These are phyloP conservation scores for Halictus ligatus DNA, from an alignment of 2,888 invertebrate genomes.

Conservation along the genomic window DNA sequence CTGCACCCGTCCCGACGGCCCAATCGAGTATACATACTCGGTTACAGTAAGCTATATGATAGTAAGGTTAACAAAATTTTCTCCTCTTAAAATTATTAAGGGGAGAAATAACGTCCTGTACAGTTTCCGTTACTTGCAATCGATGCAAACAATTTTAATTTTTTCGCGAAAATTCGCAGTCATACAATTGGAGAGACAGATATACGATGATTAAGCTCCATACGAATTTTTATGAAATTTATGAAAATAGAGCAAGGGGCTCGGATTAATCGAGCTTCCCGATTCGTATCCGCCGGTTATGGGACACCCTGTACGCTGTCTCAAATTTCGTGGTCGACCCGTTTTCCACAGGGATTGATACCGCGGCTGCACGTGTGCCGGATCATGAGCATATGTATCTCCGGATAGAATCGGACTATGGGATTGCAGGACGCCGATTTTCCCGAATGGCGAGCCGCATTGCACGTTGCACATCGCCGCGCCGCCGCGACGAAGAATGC, in stretches of 20 bases:
- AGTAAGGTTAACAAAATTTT: no score
- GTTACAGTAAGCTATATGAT: no score
- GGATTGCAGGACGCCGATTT: slow-evolving; percentile 13
- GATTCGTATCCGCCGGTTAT: neutral
- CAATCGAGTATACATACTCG: neutral
- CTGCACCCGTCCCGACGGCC: neutral
- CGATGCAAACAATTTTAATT: no score
- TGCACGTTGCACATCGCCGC: neutral
- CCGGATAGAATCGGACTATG: slow-evolving; percentile 1
- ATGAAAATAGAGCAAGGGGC: no score
- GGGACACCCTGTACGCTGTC: neutral
- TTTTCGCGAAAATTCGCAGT: no score
- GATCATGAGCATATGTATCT: neutral
- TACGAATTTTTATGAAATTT: neutral
- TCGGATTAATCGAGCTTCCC: no score
- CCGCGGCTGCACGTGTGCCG: neutral
- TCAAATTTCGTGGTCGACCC: neutral
- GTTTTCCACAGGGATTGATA: slow-evolving; percentile 3
- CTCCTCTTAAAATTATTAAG: no score
- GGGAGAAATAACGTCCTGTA: no score
- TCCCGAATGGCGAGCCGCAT: slow-evolving; percentile 14
- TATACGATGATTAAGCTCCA: no score
- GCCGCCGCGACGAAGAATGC: slow-evolving; percentile 33
- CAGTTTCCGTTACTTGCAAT: no score
- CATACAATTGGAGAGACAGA: no score